Evolutionary conservation across 2,888 invertebrate genomes (phyloP).

Genomic region (Spilosoma lubricipeda): DNA sequence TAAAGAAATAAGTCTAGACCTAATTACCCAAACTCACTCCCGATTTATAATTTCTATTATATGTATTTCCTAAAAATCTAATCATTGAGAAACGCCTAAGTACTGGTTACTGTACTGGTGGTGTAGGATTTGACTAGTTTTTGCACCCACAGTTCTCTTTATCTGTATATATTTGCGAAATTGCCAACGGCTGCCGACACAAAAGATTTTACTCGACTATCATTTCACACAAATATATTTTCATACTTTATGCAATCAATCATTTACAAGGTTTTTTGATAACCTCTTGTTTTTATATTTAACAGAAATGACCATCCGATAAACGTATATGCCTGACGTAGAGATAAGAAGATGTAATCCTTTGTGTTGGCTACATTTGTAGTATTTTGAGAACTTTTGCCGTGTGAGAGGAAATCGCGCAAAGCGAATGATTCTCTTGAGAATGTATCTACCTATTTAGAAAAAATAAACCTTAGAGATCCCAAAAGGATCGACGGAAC

Average conservation of each 20-base stretch:
- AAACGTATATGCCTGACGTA: neutral
- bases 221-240: neutral
- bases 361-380: neutral
- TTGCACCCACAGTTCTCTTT: neutral
- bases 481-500: no score
- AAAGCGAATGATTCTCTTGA: neutral
- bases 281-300: neutral
- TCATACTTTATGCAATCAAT: slow-evolving; percentile 7
- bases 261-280: slow-evolving; percentile 8
- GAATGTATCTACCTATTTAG: neutral
- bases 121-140: no score
- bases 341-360: neutral
- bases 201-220: neutral
- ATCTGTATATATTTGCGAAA: neutral
- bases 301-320: slow-evolving; percentile 3
- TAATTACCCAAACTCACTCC: no score
- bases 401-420: neutral
- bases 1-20: no score
- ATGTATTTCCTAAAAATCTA: no score
- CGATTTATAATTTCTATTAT: no score
- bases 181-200: neutral
- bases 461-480: neutral
- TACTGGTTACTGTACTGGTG: no score
- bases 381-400: neutral
- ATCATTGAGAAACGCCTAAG: no score